Conservation (phyloP, 2,888 invertebrate genomes). For the Drosophila acutilabella region DNA sequence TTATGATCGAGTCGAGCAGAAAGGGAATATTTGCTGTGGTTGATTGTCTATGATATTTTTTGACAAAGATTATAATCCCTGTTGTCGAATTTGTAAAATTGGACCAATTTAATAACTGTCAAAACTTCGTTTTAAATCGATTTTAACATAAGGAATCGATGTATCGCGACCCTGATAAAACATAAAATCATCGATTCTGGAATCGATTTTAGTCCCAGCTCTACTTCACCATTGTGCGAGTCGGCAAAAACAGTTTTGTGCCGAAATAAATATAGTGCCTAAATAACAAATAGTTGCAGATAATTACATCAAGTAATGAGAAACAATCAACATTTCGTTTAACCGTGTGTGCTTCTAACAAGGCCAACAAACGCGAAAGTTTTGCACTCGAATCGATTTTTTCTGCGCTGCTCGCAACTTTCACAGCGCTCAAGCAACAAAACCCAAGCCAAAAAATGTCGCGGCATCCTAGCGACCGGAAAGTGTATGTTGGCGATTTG, state of each 20-base stretch:
- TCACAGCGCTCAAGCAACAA: slow-evolving; percentile 55
- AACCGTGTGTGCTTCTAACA: slow-evolving; percentile 38
- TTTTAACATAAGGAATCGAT: too few relatives aligned
- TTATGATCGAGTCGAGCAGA: too few relatives aligned
- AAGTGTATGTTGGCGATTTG: slow-evolving; percentile 98
- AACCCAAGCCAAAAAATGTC: slow-evolving; percentile 70
- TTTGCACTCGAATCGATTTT: slow-evolving; percentile 70
- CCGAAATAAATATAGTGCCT: slow-evolving; percentile 71
- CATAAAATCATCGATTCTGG: too few relatives aligned
- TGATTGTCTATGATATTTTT: too few relatives aligned
- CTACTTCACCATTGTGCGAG: slow-evolving; percentile 48
- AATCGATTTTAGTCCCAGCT: too few relatives aligned
- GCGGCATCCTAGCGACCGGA: slow-evolving; percentile 91
- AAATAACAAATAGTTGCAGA: slow-evolving; percentile 41
- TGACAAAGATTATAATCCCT: too few relatives aligned
- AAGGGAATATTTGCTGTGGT: too few relatives aligned
- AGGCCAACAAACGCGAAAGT: slow-evolving; percentile 45
- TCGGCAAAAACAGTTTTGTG: slow-evolving; percentile 75
- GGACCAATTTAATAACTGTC: too few relatives aligned
- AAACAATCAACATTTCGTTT: slow-evolving; percentile 40
- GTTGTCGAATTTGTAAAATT: too few relatives aligned
- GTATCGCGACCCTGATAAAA: too few relatives aligned
- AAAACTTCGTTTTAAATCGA: too few relatives aligned
- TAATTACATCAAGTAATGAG: slow-evolving; percentile 51
- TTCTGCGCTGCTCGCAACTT: slow-evolving; percentile 65